Conservation (phyloP, 2,113 vertebrate species). For the Halcyon senegalensis region DNA sequence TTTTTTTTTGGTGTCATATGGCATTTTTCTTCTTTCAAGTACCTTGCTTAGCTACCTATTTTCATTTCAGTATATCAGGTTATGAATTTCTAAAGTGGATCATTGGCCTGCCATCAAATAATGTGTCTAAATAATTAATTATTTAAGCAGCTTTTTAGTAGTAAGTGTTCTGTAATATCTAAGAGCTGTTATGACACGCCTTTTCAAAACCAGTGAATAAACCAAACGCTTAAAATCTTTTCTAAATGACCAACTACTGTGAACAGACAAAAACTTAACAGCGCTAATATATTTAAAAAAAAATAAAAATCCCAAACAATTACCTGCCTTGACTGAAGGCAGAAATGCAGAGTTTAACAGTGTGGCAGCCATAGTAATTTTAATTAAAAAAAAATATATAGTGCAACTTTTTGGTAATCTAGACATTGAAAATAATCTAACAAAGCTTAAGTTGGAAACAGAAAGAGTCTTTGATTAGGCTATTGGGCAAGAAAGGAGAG, state of each 20-base stretch:
- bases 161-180: not conserved
- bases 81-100: not conserved
- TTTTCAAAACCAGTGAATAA: not conserved
- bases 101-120: constrained; percentile 3
- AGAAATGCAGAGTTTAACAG: not conserved
- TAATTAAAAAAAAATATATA: not conserved
- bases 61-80: not conserved
- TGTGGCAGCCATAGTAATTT: not conserved
- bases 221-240: not conserved
- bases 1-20: constrained; percentile 51
- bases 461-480: not conserved
- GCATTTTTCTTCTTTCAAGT: constrained; percentile 56
- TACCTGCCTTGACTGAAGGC: not conserved
- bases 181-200: not conserved
- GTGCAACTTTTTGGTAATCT: not conserved
- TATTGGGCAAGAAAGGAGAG: not conserved
- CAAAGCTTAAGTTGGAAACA: not conserved
- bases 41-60: constrained; percentile 56
- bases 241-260: not conserved
- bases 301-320: not conserved
- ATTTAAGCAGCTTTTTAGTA: not conserved
- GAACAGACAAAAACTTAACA: not conserved
- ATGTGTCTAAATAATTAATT: not conserved
- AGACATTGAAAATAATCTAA: not conserved
- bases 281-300: not conserved